Evolutionary conservation across 1,140 invertebrate genomes (phyloP).

Genomic region (Rhagoletis zephyria): DNA sequence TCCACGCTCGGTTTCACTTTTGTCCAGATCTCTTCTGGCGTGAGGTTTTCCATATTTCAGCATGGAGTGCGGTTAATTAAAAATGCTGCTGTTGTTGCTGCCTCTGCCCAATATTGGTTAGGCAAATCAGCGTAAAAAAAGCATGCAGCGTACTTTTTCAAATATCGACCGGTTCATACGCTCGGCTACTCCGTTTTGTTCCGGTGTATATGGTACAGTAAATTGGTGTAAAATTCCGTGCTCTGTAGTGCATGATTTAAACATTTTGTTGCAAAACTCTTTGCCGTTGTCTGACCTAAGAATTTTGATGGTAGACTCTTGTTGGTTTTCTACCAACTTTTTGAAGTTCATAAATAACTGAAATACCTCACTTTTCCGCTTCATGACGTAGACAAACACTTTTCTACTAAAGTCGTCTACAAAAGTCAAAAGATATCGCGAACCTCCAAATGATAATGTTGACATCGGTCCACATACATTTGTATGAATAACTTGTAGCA

Average conservation of each 20-base stretch:
- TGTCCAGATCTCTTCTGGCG: conserved; percentile 60
- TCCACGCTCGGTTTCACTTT: conserved; percentile 57
- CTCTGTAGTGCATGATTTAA: conserved; percentile 55
- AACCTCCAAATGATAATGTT: conserved; percentile 68
- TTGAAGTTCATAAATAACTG: conserved; percentile 61
- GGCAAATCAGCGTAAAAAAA: conserved; percentile 66
- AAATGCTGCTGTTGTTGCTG: conserved; percentile 64
- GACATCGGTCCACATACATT: conserved; percentile 61
- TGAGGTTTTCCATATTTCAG: not conserved
- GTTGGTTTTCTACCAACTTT: conserved; percentile 60
- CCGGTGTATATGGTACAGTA: conserved; percentile 30
- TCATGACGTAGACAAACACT: conserved; percentile 52
- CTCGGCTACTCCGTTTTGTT: conserved; percentile 49
- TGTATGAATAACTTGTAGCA: not conserved
- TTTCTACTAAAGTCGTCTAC: conserved; percentile 73
- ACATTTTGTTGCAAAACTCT: conserved; percentile 63
- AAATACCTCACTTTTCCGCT: conserved; percentile 49
- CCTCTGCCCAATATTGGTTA: conserved; percentile 74
- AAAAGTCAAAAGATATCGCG: conserved; percentile 72
- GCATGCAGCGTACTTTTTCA: conserved; percentile 56
- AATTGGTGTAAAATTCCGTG: conserved; percentile 33
- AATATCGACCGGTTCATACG: conserved; percentile 43
- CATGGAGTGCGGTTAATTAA: conserved; percentile 53
- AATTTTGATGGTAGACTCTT: conserved; percentile 60
- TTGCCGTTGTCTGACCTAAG: conserved; percentile 66